Percentiles rank a stretch among this genome's conserved stretches.
Conservation (phyloP, 1,140 invertebrate genomes). For the Carcinoscorpius rotundicauda region DNA sequence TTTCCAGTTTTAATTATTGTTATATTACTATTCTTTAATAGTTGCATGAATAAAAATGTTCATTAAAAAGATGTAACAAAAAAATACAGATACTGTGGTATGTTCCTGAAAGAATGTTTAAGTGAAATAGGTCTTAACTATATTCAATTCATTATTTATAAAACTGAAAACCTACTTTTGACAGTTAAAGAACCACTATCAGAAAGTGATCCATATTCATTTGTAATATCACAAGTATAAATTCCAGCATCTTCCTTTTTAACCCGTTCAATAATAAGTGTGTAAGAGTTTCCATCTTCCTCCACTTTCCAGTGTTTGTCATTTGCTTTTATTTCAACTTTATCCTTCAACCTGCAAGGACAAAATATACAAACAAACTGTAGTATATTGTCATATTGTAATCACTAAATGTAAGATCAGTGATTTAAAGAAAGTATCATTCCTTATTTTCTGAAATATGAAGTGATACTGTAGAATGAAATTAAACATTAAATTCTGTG, state of each 20-base stretch:
- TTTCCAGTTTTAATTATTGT: conserved; percentile 9
- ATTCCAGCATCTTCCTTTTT: conserved; percentile 64
- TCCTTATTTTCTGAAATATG: no score
- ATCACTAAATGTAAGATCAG: no score
- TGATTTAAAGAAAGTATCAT: no score
- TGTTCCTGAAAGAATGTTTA: neutral
- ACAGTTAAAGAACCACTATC: neutral
- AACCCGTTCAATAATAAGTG: conserved; percentile 78
- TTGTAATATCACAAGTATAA: conserved; percentile 84
- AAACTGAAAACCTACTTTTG: conserved; percentile 24
- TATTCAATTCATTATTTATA: neutral
- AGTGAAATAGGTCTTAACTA: conserved; percentile 1
- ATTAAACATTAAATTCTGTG: no score
- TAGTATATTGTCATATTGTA: no score
- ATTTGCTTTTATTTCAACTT: conserved; percentile 28
- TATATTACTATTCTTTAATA: conserved; percentile 34
- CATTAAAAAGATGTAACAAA: no score
- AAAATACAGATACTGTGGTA: no score
- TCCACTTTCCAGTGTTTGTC: conserved; percentile 39
- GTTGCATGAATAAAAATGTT: neutral
- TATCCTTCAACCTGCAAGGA: conserved; percentile 42
- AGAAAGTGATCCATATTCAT: conserved; percentile 49
- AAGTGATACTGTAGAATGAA: no score
- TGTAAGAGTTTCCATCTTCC: conserved; percentile 57
- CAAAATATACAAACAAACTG: no score